Evolutionary conservation across 1,140 invertebrate species (phyloP).

Genomic region (Pollicipes pollicipes): DNA sequence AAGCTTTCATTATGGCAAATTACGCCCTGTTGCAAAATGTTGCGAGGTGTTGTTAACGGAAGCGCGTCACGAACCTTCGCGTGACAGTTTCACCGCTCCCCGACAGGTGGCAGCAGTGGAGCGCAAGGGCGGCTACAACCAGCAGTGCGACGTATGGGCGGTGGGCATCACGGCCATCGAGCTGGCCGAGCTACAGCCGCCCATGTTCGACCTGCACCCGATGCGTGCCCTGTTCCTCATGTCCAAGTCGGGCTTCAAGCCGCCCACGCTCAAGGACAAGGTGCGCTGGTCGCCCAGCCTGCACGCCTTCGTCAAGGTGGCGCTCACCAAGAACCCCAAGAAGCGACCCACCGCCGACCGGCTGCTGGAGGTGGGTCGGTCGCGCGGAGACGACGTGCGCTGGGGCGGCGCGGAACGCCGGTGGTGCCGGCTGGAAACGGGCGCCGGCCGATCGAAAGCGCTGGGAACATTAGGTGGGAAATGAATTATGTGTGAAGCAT

Average conservation of each 20-base stretch:
- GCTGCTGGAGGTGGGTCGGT: slow-evolving; percentile 38
- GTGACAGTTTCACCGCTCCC: no score
- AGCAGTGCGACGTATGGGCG: slow-evolving; percentile 99
- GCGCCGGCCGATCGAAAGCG: no score
- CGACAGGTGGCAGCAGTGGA: slow-evolving; percentile 92
- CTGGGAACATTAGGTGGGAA: no score
- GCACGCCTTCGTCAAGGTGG: slow-evolving; percentile 91
- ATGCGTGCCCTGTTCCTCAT: slow-evolving; percentile 96
- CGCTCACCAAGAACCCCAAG: slow-evolving; percentile 98
- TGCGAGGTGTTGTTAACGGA: not conserved
- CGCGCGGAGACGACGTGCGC: no score
- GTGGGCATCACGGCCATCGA: slow-evolving; percentile 98
- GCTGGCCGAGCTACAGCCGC: slow-evolving; percentile 93
- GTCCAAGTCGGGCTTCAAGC: slow-evolving; percentile 98
- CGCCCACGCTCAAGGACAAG: slow-evolving; percentile 87
- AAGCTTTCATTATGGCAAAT: no score
- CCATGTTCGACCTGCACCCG: slow-evolving; percentile 98
- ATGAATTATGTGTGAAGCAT: no score
- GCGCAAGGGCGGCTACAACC: slow-evolving; percentile 95
- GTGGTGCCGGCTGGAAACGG: no score
- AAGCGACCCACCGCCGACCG: slow-evolving; percentile 93
- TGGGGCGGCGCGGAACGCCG: no score
- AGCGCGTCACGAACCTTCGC: no score
- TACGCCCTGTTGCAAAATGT: no score
- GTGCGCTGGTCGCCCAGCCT: slow-evolving; percentile 88